phyloP scores from a whole-genome alignment of 2,113 vertebrate genomes.

The Carollia perspicillata region DNA sequence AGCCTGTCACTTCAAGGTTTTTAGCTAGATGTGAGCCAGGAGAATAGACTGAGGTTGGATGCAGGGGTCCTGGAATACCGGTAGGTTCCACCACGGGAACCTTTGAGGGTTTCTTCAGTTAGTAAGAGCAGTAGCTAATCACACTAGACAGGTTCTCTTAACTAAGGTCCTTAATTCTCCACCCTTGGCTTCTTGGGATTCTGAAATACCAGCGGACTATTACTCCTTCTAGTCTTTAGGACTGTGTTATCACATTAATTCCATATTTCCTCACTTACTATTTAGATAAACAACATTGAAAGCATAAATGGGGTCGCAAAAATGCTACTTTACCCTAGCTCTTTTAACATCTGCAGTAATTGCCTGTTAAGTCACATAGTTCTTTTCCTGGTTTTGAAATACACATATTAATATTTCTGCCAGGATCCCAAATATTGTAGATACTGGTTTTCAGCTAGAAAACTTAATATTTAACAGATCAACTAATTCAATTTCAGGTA shows the following conservation, averaged over 20 bases:
- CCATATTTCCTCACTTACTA: background rate
- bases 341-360: conserved; percentile 4
- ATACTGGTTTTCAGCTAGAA: conserved; percentile 21
- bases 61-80: background rate
- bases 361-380: background rate
- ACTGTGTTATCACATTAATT: background rate
- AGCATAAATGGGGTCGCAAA: background rate
- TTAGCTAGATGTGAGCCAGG: background rate
- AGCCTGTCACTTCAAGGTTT: background rate
- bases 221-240: background rate
- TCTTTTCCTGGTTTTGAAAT: conserved; percentile 35
- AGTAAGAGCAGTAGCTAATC: background rate
- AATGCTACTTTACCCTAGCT: background rate
- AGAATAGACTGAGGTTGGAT: background rate
- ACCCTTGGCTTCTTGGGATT: background rate
- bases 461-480: conserved; percentile 20
- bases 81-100: background rate
- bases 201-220: background rate
- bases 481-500: conserved; percentile 7
- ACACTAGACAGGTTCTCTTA: background rate
- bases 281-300: background rate
- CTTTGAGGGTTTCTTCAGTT: background rate
- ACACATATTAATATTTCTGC: conserved; percentile 25
- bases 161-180: background rate
- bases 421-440: background rate